phyloP scores from a whole-genome alignment of 30 jellyfish, hydroid and myxozoan species.

The Aurelia sp. region DNA sequence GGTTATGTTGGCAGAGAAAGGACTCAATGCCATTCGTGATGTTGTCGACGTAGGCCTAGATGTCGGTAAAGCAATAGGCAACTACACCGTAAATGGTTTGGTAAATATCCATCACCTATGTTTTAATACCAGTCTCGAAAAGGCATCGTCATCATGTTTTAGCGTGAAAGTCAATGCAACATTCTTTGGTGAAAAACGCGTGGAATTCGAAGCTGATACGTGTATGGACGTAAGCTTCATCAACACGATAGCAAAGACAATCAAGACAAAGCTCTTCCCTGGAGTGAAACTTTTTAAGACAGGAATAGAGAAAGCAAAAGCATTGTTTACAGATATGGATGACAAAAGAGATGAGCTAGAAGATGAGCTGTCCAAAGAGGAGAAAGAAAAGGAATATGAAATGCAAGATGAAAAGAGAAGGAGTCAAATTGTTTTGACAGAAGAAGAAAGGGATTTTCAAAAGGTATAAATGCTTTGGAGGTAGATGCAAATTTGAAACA shows the following conservation, averaged over 20 bases:
- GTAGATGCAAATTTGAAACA: too few species aligned
- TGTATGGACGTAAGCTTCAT: constrained; percentile 84
- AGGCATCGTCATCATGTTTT: constrained; percentile 82
- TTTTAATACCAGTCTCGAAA: constrained; percentile 83
- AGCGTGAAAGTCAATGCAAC: constrained; percentile 70
- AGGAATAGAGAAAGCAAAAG: constrained; percentile 72
- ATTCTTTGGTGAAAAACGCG: constrained; percentile 58
- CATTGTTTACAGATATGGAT: constrained; percentile 61
- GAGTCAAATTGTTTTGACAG: constrained; percentile 12
- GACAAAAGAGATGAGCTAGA: constrained; percentile 59
- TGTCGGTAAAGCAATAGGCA: constrained; percentile 41
- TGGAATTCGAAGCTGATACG: constrained; percentile 55
- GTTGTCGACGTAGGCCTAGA: constrained; percentile 76
- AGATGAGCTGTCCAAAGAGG: constrained; percentile 61
- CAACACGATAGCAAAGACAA: constrained; percentile 53
- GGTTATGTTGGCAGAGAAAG: constrained; percentile 62
- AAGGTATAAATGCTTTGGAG: not conserved
- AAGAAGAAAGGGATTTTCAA: constrained; percentile 11
- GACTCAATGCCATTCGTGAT: constrained; percentile 49
- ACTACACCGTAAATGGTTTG: constrained; percentile 42
- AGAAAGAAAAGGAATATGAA: constrained; percentile 34
- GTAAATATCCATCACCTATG: constrained; percentile 77
- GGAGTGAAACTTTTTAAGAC: constrained; percentile 58
- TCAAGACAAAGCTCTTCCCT: constrained; percentile 76
- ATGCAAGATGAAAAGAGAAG: constrained; percentile 66